phyloP scores from a whole-genome alignment of 2,113 vertebrate genomes.

The Carassius gibelio region DNA sequence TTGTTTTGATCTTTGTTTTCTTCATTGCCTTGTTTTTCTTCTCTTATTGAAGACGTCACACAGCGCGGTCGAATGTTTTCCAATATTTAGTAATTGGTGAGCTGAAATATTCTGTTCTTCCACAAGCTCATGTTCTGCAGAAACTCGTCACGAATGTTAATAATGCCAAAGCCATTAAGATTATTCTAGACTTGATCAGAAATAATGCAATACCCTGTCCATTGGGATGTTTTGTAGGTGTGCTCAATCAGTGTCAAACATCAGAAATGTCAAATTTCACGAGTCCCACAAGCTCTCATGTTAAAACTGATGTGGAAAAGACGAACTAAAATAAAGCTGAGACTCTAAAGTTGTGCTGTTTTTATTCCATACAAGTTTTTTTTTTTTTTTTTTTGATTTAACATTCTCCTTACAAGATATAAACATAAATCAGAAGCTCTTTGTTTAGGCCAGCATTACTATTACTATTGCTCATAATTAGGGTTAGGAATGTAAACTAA shows the following conservation, averaged over 20 bases:
- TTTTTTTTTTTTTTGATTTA: neutral
- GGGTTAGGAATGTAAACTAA: neutral
- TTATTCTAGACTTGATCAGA: constrained; percentile 80
- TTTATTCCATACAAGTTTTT: constrained; percentile 5
- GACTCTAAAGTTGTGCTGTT: constrained; percentile 28
- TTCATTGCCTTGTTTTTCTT: constrained; percentile 49
- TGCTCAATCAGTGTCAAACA: constrained; percentile 84
- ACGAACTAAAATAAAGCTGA: constrained; percentile 53
- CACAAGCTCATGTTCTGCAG: constrained; percentile 94
- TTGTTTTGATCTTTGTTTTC: constrained; percentile 46
- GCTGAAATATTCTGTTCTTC: constrained; percentile 99
- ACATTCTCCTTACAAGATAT: neutral
- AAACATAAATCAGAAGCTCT: neutral
- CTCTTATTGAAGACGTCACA: constrained; percentile 78
- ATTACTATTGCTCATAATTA: too few species aligned
- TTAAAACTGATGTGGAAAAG: constrained; percentile 41
- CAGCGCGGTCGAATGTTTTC: constrained; percentile 89
- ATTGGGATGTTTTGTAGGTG: constrained; percentile 79
- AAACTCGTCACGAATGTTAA: constrained; percentile 86
- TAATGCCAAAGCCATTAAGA: constrained; percentile 94
- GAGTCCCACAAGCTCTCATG: constrained; percentile 55
- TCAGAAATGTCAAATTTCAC: constrained; percentile 81
- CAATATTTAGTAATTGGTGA: constrained; percentile 82
- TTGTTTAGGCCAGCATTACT: too few species aligned
- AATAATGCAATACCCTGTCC: constrained; percentile 85